A percentile compares a stretch with the other conserved stretches of the same genome.
Conservation (phyloP, 2,797 vertebrate genomes). For the Eulemur rubriventer region DNA sequence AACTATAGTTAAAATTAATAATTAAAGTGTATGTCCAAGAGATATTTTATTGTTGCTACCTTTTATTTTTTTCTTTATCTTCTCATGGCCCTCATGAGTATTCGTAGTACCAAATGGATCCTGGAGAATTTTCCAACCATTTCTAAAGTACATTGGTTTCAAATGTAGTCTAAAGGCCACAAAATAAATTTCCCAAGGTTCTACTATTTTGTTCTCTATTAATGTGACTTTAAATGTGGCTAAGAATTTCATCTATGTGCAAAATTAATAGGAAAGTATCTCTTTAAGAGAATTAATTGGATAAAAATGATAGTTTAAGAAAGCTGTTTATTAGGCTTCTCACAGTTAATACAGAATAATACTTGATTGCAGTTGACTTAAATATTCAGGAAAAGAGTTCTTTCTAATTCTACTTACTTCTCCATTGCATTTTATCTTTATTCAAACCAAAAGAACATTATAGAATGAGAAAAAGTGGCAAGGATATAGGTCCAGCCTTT, state of each 20-base stretch:
- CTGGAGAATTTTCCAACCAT: background rate
- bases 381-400: background rate
- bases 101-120: background rate
- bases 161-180: background rate
- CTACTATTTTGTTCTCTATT: background rate
- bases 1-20: background rate
- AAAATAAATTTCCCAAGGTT: background rate
- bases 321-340: background rate
- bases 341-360: constrained; percentile 9
- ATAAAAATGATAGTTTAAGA: constrained; percentile 27
- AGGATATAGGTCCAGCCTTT: background rate
- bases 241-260: background rate
- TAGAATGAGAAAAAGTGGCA: background rate
- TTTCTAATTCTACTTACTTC: constrained; percentile 8
- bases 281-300: background rate
- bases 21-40: background rate
- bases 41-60: background rate
- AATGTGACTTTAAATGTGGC: background rate
- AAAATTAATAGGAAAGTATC: background rate
- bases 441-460: background rate
- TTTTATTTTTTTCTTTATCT: background rate
- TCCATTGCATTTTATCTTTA: background rate
- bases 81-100: background rate
- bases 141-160: background rate
- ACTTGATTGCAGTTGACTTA: background rate